Percentiles rank a stretch among this genome's conserved stretches.
Conservation (phyloP, 2,888 invertebrate species). For the Xestia c-nigrum region DNA sequence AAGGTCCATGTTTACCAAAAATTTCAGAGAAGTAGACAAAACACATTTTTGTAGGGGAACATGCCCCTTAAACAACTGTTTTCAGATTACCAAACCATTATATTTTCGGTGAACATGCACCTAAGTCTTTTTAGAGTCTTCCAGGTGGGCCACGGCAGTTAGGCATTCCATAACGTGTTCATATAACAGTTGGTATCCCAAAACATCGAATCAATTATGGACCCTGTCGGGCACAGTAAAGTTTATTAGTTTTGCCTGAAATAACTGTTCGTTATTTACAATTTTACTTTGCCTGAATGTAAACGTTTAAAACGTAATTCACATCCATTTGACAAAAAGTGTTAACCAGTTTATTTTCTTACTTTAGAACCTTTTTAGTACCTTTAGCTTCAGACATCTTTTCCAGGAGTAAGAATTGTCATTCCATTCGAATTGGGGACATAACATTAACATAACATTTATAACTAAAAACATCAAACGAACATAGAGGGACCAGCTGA, state of each 20-base stretch:
- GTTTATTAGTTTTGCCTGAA: neutral
- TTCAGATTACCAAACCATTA: too few relatives aligned
- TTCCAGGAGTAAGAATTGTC: conserved; percentile 1
- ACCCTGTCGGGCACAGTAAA: too few relatives aligned
- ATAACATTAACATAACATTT: conserved; percentile 1
- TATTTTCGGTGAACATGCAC: too few relatives aligned
- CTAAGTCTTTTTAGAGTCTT: too few relatives aligned
- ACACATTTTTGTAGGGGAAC: too few relatives aligned
- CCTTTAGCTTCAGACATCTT: neutral
- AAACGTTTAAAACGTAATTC: neutral
- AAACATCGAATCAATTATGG: too few relatives aligned
- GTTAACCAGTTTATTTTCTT: neutral
- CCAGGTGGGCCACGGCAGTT: too few relatives aligned
- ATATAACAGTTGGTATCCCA: too few relatives aligned
- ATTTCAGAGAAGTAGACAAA: too few relatives aligned
- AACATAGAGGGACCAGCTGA: conserved; percentile 29
- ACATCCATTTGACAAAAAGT: neutral
- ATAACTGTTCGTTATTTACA: neutral
- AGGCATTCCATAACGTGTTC: too few relatives aligned
- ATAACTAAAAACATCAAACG: conserved; percentile 19
- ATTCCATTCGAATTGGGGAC: neutral
- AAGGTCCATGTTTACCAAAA: too few relatives aligned
- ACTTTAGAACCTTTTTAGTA: neutral
- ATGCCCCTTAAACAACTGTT: too few relatives aligned
- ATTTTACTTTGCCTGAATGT: neutral